These are phyloP conservation scores for Leptopilina clavipes DNA, from an alignment of 1,140 invertebrate species.

Conservation along the genomic window DNA sequence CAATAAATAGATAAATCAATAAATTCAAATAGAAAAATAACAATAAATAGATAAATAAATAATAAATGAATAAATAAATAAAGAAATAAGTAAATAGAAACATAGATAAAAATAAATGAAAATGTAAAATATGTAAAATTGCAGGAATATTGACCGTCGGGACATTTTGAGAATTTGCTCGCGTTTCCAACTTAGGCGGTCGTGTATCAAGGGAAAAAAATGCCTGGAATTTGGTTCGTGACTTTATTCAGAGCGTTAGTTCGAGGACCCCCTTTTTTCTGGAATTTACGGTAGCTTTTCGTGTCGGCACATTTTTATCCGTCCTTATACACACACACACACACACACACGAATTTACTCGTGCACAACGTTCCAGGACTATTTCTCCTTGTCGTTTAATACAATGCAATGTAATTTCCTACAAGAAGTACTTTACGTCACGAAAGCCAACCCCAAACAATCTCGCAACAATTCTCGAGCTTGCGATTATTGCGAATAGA, in stretches of 20 bases:
- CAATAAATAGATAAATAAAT: too few relatives aligned
- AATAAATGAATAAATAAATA: too few relatives aligned
- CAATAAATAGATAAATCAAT: too few relatives aligned
- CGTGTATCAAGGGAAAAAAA: conserved; percentile 29
- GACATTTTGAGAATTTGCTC: conserved; percentile 3
- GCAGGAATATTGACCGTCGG: neutral
- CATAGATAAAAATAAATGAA: too few relatives aligned
- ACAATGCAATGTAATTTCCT: neutral
- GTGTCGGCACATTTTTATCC: conserved; percentile 30
- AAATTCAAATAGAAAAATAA: too few relatives aligned
- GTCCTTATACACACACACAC: neutral
- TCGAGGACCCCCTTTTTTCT: conserved; percentile 40
- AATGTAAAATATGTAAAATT: neutral
- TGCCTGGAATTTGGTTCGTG: conserved; percentile 18
- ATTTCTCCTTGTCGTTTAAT: conserved; percentile 8
- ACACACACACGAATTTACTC: neutral
- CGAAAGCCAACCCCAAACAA: neutral
- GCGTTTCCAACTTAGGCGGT: neutral
- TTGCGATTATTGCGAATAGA: conserved; percentile 10
- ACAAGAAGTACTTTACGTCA: conserved; percentile 7
- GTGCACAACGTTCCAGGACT: conserved; percentile 22
- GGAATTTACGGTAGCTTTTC: conserved; percentile 32
- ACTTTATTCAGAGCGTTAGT: conserved; percentile 25
- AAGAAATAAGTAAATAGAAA: too few relatives aligned
- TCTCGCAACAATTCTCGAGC: too few relatives aligned